Evolutionary conservation across 2,797 vertebrate genomes (phyloP).

Genomic region (Syngnathus acus): DNA sequence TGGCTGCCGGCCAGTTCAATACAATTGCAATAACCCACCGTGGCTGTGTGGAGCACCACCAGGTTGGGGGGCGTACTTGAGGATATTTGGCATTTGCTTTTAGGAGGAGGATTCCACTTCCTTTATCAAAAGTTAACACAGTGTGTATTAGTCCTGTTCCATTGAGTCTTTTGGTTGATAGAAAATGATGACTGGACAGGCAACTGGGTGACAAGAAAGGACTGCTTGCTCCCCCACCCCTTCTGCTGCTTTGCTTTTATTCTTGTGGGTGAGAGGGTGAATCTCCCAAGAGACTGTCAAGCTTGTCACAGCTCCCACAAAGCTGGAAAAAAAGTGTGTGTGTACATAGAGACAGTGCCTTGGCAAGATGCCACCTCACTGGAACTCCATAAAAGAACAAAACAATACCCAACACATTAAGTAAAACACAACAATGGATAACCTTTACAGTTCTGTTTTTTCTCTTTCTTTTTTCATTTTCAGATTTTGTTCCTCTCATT

Average conservation of each 20-base stretch:
- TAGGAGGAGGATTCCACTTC: not conserved
- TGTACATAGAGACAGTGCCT: constrained; percentile 51
- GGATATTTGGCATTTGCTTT: constrained; percentile 29
- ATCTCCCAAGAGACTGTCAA: constrained; percentile 61
- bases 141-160: not conserved
- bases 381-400: not conserved
- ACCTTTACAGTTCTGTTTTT: no score
- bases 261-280: constrained; percentile 41
- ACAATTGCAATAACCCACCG: constrained; percentile 50
- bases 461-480: no score
- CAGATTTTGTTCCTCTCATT: no score
- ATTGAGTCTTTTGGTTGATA: not conserved
- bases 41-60: constrained; percentile 33
- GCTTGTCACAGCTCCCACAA: constrained; percentile 48
- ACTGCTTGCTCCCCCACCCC: constrained; percentile 23
- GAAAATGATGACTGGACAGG: constrained; percentile 13
- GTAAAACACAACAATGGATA: not conserved
- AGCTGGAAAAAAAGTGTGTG: constrained; percentile 25
- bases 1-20: constrained; percentile 51
- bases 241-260: constrained; percentile 22
- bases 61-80: constrained; percentile 28
- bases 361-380: constrained; percentile 51
- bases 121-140: not conserved
- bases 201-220: constrained; percentile 32
- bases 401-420: not conserved